phyloP scores from a whole-genome alignment of 1,140 invertebrate species.

The Wasmannia auropunctata region DNA sequence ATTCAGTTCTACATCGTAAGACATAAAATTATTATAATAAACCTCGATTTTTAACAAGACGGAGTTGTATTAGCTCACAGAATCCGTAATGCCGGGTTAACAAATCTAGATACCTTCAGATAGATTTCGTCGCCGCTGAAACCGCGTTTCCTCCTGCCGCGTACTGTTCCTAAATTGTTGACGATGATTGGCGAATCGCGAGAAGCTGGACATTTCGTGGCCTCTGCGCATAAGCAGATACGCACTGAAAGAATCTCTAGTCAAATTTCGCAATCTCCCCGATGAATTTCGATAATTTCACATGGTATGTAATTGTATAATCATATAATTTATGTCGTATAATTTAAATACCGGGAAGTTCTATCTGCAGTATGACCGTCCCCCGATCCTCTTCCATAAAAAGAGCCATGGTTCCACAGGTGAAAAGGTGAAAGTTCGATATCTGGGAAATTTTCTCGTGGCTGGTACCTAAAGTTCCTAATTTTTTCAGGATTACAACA shows the following conservation, averaged over 20 bases:
- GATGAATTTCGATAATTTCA: not conserved
- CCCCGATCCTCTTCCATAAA: constrained; percentile 55
- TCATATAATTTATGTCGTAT: no score
- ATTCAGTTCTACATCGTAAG: constrained; percentile 63
- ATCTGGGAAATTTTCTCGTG: constrained; percentile 48
- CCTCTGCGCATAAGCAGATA: constrained; percentile 56
- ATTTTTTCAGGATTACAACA: constrained; percentile 11
- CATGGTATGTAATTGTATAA: constrained; percentile 5
- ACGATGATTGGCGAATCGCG: constrained; percentile 24
- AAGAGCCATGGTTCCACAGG: constrained; percentile 68
- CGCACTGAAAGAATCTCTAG: constrained; percentile 44
- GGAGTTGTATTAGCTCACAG: constrained; percentile 12
- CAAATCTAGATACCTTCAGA: constrained; percentile 52
- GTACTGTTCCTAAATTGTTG: constrained; percentile 11
- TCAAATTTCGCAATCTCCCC: constrained; percentile 4
- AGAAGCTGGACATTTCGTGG: constrained; percentile 31
- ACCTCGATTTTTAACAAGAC: constrained; percentile 71
- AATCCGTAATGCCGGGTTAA: constrained; percentile 10
- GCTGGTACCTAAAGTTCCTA: constrained; percentile 56
- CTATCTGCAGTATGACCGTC: constrained; percentile 36
- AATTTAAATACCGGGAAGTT: constrained; percentile 43
- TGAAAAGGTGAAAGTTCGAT: constrained; percentile 62
- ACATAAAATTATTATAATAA: constrained; percentile 71
- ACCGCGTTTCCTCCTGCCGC: constrained; percentile 34
- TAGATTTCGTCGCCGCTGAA: constrained; percentile 53